Evolutionary conservation across 2,797 vertebrate species (phyloP).

Genomic region (Lepus townsendii): DNA sequence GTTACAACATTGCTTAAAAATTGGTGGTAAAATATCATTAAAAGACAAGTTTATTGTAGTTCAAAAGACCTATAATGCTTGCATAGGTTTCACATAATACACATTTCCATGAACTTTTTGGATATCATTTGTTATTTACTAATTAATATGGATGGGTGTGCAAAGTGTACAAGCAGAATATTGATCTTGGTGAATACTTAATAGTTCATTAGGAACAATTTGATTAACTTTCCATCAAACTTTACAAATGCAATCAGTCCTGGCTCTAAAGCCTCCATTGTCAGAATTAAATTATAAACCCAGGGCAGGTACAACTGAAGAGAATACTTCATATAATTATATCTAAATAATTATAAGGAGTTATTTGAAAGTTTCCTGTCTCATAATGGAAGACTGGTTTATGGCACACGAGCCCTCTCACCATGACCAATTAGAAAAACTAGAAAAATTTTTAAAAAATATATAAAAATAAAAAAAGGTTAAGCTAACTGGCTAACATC

Average conservation of each 20-base stretch:
- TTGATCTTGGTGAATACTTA: neutral
- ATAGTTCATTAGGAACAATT: neutral
- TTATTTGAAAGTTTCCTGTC: neutral
- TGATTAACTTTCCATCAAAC: slow-evolving; percentile 40
- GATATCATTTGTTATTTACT: neutral
- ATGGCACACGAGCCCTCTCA: neutral
- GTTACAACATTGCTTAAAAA: no score
- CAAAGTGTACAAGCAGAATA: neutral
- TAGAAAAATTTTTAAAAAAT: neutral
- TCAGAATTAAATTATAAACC: slow-evolving; percentile 19
- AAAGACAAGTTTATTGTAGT: no score
- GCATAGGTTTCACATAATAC: no score
- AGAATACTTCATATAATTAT: neutral
- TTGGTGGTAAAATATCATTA: no score
- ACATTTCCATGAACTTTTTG: no score
- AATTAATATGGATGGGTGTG: neutral
- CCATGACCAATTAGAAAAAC: neutral
- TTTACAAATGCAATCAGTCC: neutral
- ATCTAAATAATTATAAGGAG: neutral
- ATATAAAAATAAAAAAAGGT: neutral
- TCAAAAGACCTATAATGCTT: no score
- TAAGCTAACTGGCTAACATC: neutral
- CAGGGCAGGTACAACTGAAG: neutral
- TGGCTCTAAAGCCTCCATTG: neutral
- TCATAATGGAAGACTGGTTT: neutral